phyloP scores from a whole-genome alignment of 2,888 invertebrate genomes.

The Metalampra italica region DNA sequence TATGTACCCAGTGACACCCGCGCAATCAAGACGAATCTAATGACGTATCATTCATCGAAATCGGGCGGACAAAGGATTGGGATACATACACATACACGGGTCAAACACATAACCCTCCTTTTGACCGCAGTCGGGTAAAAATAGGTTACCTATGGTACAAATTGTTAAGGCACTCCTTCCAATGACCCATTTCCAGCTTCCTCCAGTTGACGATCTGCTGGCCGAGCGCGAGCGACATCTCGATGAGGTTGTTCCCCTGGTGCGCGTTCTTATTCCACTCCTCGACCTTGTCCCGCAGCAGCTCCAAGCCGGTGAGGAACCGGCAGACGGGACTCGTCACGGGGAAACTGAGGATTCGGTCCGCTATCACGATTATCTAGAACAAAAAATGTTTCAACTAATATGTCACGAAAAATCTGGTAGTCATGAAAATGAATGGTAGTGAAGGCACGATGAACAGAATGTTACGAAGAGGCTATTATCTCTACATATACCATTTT shows the following conservation, averaged over 20 bases:
- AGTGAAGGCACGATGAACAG: too few relatives aligned
- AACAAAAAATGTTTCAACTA: constrained; percentile 28
- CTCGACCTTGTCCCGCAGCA: constrained; percentile 89
- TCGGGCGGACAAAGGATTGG: too few relatives aligned
- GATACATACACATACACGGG: too few relatives aligned
- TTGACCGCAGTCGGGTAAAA: too few relatives aligned
- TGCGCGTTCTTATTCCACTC: constrained; percentile 97
- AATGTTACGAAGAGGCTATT: too few relatives aligned
- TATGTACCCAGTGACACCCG: too few relatives aligned
- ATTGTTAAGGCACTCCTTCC: constrained; percentile 89
- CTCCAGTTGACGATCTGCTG: constrained; percentile 94
- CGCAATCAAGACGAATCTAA: too few relatives aligned
- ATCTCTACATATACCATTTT: too few relatives aligned
- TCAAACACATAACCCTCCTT: too few relatives aligned
- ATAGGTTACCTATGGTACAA: constrained; percentile 77
- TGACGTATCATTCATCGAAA: too few relatives aligned
- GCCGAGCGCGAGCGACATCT: constrained; percentile 85
- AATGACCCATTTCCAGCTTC: constrained; percentile 90
- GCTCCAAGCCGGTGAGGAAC: constrained; percentile 93
- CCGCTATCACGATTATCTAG: constrained; percentile 82
- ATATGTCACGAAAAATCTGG: too few relatives aligned
- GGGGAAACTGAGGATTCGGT: constrained; percentile 83
- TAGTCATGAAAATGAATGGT: too few relatives aligned
- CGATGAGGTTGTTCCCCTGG: constrained; percentile 88
- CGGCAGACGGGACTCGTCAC: constrained; percentile 91